phyloP scores from a whole-genome alignment of 1,140 invertebrate genomes.

The Cydia fagiglandana region DNA sequence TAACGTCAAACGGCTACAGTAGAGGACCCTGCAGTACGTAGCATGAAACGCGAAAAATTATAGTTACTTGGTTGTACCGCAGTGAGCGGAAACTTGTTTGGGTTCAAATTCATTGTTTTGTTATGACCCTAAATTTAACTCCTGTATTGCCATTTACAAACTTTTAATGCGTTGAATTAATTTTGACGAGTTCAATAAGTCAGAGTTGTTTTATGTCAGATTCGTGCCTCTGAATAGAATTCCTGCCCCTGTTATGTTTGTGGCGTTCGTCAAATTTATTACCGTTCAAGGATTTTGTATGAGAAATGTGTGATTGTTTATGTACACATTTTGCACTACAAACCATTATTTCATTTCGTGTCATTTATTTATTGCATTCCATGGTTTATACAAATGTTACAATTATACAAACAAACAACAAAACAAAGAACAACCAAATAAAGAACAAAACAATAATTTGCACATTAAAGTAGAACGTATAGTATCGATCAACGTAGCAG shows the following conservation, averaged over 20 bases:
- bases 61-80: not conserved
- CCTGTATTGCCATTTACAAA: constrained; percentile 22
- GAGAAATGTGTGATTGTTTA: no score
- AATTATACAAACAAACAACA: no score
- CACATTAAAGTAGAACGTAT: no score
- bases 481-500: no score
- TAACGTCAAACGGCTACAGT: no score
- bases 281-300: not conserved
- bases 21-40: no score
- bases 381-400: no score
- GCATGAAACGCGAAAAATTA: not conserved
- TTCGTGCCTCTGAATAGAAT: not conserved
- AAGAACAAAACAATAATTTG: no score
- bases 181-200: constrained; percentile 14
- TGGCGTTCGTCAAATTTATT: not conserved
- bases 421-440: no score
- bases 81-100: not conserved
- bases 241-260: not conserved
- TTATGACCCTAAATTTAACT: constrained; percentile 27
- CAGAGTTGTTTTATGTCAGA: not conserved
- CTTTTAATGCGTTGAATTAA: constrained; percentile 29
- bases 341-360: no score
- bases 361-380: no score
- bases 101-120: constrained; percentile 26
- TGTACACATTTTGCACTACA: no score